Conservation (phyloP, 2,888 invertebrate genomes). For the Amphipyra tragopoginis region DNA sequence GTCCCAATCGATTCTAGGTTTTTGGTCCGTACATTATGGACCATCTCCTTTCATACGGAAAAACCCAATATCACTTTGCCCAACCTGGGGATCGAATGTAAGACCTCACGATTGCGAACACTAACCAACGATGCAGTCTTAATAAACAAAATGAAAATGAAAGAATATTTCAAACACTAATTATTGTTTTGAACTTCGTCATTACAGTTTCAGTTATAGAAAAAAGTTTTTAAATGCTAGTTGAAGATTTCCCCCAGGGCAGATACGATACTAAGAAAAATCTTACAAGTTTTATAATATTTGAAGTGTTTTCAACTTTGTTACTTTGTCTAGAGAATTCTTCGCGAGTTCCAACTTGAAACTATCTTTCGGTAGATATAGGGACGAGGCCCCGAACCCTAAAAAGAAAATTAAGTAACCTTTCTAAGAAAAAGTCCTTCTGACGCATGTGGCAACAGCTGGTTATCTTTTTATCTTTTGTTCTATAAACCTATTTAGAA, state of each 20-base stretch:
- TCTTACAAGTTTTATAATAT: slow-evolving; percentile 40
- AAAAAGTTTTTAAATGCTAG: slow-evolving; percentile 39
- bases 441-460: not conserved
- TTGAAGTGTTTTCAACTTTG: slow-evolving; percentile 23
- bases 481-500: too few relatives aligned
- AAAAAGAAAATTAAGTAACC: not conserved
- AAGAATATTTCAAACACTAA: slow-evolving; percentile 29
- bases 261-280: slow-evolving; percentile 31
- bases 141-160: slow-evolving; percentile 5
- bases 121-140: too few relatives aligned
- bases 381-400: not conserved
- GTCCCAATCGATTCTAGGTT: too few relatives aligned
- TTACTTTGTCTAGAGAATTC: slow-evolving; percentile 24
- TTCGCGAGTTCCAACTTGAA: slow-evolving; percentile 4
- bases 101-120: too few relatives aligned
- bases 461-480: too few relatives aligned
- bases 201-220: slow-evolving; percentile 35
- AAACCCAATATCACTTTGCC: too few relatives aligned
- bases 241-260: slow-evolving; percentile 41
- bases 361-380: slow-evolving; percentile 24
- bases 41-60: too few relatives aligned
- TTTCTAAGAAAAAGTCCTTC: not conserved
- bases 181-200: slow-evolving; percentile 57
- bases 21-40: too few relatives aligned
- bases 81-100: too few relatives aligned